Percentiles rank a stretch among this genome's conserved stretches.
These are phyloP conservation scores for Anoplopoma fimbria DNA, from an alignment of 2,113 vertebrate genomes.

Conservation along the genomic window DNA sequence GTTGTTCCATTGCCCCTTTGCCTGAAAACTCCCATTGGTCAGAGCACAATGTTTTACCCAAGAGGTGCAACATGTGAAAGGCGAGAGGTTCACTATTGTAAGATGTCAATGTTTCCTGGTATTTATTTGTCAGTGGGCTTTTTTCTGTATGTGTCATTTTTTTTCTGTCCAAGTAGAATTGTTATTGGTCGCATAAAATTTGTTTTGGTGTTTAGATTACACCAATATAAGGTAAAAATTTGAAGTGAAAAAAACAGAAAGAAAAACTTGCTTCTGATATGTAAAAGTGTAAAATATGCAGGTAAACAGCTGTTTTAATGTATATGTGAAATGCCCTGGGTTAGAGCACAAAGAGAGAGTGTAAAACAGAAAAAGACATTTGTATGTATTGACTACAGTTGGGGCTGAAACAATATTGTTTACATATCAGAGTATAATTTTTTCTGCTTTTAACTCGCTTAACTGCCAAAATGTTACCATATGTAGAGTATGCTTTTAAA, in stretches of 20 bases:
- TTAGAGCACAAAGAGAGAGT: not conserved
- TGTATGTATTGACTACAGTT: slow-evolving; percentile 40
- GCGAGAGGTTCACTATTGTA: slow-evolving; percentile 61
- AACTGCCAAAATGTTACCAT: slow-evolving; percentile 36
- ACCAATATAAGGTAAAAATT: slow-evolving; percentile 25
- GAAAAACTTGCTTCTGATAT: slow-evolving; percentile 59
- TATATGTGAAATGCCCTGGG: slow-evolving; percentile 35
- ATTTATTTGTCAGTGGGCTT: slow-evolving; percentile 80
- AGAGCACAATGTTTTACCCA: slow-evolving; percentile 58
- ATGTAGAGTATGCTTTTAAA: slow-evolving; percentile 33
- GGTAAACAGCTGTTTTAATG: slow-evolving; percentile 30
- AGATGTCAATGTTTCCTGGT: slow-evolving; percentile 78
- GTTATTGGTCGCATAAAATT: slow-evolving; percentile 57
- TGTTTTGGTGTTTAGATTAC: slow-evolving; percentile 60
- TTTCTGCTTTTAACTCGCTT: slow-evolving; percentile 54
- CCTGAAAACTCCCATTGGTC: slow-evolving; percentile 55
- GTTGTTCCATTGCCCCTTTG: slow-evolving; percentile 69
- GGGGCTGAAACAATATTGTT: slow-evolving; percentile 28
- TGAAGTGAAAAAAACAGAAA: slow-evolving; percentile 19
- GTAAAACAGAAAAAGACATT: slow-evolving; percentile 14
- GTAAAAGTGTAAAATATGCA: slow-evolving; percentile 55
- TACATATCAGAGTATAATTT: slow-evolving; percentile 62
- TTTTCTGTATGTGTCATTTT: slow-evolving; percentile 71
- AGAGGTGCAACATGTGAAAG: slow-evolving; percentile 52
- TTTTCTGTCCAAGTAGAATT: slow-evolving; percentile 64